Base-by-base conservation (phyloP, 2,888 invertebrate genomes). In the Thumatha senex region DNA sequence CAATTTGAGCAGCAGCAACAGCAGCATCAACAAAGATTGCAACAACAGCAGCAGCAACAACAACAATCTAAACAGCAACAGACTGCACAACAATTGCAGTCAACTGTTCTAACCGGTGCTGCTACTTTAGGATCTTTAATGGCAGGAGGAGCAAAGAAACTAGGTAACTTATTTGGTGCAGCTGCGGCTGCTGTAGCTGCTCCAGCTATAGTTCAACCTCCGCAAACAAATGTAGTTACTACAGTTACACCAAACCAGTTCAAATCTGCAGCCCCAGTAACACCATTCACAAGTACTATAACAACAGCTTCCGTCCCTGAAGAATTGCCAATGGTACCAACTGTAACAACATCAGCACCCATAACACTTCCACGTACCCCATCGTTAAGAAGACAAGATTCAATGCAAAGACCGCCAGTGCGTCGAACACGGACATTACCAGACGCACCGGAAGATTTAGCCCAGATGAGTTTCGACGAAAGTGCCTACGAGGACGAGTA, bases 401-500 rank as follows among this genome's bases (percentile, higher is more conserved):
- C 91, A n/a, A 88, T 91, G 72, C 89, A 91, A 67, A 86, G 89
- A 72, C 90, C 90, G 67, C 63, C 89, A 55, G 90, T 91, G 76
- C 89, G 84, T 70, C 84, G 91, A 56, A 90, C 77, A 35, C 81
- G 90, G 63, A 91, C 90, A 46, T 78, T 91, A 67, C 91, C 91
- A 44, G 91, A 90, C 65, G 91, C 91, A 56, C 91, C 91, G 41
- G 90, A 90, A 57, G 90, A 90, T 57, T 78, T 85, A 74, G 58
- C 72, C 64, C 79, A 82, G 74, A 80, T 82, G 62, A 84, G 84
- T 80, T 89, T 84, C 69, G 89, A 90, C 72, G 90, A 90, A 89
- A 89, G 90, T 90, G 90, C 90, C 90, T 91, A 89, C 80, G 91
- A 91, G 65, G 89, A 90, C 67, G 90, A 91, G 82, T 89, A 89